phyloP scores from a whole-genome alignment of 2,888 invertebrate genomes.

The Zygogramma bicolorata region DNA sequence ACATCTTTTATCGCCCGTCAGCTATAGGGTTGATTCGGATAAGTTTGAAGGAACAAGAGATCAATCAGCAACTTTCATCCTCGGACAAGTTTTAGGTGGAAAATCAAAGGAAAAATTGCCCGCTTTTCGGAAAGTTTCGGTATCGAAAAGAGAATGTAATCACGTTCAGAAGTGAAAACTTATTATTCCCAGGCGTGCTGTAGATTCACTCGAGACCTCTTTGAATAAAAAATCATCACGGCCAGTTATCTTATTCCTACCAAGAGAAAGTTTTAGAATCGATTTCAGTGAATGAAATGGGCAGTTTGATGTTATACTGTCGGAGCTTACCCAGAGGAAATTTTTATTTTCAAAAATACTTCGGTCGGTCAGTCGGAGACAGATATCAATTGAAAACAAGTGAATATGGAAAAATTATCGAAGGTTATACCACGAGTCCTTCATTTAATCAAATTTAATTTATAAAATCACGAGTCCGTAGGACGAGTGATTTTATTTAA shows the following conservation, averaged over 20 bases:
- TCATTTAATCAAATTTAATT: too few relatives aligned
- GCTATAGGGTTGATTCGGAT: background rate
- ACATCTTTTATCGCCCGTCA: background rate
- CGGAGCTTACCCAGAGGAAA: too few relatives aligned
- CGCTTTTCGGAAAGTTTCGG: background rate
- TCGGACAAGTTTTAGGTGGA: background rate
- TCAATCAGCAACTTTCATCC: background rate
- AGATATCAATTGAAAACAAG: too few relatives aligned
- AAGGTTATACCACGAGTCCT: too few relatives aligned
- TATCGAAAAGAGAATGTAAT: background rate
- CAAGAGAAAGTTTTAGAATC: background rate
- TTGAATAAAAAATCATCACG: background rate
- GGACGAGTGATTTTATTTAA: too few relatives aligned
- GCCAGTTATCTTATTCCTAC: background rate
- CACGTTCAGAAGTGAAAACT: background rate
- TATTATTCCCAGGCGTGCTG: background rate
- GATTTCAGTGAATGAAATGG: background rate
- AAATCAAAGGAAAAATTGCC: background rate
- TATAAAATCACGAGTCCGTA: too few relatives aligned
- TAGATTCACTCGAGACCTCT: background rate
- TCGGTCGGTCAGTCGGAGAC: too few relatives aligned
- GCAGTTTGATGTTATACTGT: too few relatives aligned
- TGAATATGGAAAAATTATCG: too few relatives aligned
- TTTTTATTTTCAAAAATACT: too few relatives aligned
- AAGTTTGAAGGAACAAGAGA: background rate